These are phyloP conservation scores for Cosmorhoe ocellata DNA, from an alignment of 2,888 invertebrate genomes.

Conservation along the genomic window DNA sequence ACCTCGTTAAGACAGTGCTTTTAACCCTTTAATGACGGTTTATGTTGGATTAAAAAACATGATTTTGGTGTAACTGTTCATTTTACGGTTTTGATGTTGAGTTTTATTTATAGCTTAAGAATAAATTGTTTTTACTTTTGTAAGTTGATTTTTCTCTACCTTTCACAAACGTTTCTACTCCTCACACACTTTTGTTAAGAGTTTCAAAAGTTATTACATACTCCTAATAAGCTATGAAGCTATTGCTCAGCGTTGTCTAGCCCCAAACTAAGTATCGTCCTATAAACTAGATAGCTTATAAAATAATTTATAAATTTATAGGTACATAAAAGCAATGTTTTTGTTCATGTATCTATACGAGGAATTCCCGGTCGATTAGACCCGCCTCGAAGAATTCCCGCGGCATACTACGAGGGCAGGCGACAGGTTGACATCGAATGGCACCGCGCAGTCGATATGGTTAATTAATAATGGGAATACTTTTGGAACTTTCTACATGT, in stretches of 20 bases:
- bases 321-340: no score
- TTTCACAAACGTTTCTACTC: no score
- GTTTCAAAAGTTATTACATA: no score
- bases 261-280: no score
- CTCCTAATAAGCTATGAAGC: no score
- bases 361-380: not conserved
- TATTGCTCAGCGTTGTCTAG: no score
- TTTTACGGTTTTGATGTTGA: slow-evolving; percentile 38
- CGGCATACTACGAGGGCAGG: slow-evolving; percentile 26
- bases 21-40: slow-evolving; percentile 70
- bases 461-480: slow-evolving; percentile 52
- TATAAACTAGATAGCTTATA: no score
- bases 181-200: no score
- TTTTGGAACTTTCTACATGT: not conserved
- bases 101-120: slow-evolving; percentile 8
- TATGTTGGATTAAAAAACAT: slow-evolving; percentile 55
- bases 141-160: no score
- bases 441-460: slow-evolving; percentile 48
- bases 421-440: slow-evolving; percentile 55
- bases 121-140: no score
- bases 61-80: slow-evolving; percentile 52
- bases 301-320: no score
- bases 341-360: no score
- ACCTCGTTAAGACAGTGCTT: slow-evolving; percentile 64
- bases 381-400: slow-evolving; percentile 25